Conservation (phyloP, 2,113 vertebrate species). For the Motacilla tschutschensis region DNA sequence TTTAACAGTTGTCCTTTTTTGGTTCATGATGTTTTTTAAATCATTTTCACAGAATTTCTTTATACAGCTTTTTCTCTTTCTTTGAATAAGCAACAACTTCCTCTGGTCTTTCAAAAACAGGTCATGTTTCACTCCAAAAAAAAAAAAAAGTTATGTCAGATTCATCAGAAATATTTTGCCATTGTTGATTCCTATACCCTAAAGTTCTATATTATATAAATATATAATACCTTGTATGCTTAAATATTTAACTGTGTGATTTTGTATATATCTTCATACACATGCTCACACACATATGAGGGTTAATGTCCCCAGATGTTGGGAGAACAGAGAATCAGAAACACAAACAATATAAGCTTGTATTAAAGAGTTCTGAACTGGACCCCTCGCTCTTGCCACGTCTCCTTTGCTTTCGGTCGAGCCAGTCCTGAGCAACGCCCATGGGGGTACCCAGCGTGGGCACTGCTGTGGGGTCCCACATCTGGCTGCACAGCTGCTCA, state of each 20-base stretch:
- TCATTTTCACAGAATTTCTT: slow-evolving; percentile 72
- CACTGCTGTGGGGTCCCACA: not conserved
- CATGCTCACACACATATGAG: slow-evolving; percentile 45
- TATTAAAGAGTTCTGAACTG: slow-evolving; percentile 73
- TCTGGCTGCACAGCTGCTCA: not conserved
- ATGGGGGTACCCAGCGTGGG: fast-evolving
- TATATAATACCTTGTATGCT: slow-evolving; percentile 83
- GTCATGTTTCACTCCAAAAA: slow-evolving; percentile 68
- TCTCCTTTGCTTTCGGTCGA: slow-evolving; percentile 50
- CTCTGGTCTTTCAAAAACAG: slow-evolving; percentile 75
- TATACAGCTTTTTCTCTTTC: slow-evolving; percentile 66
- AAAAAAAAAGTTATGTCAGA: slow-evolving; percentile 64
- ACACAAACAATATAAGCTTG: slow-evolving; percentile 66
- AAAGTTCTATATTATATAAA: slow-evolving; percentile 86
- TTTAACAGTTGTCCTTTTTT: slow-evolving; percentile 82
- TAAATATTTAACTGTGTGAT: slow-evolving; percentile 72
- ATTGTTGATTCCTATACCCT: slow-evolving; percentile 82
- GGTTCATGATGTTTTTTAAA: slow-evolving; percentile 69
- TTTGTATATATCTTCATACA: slow-evolving; percentile 68
- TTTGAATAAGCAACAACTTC: slow-evolving; percentile 41
- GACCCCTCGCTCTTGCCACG: slow-evolving; percentile 5
- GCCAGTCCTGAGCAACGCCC: fast-evolving
- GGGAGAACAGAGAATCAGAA: slow-evolving; percentile 62
- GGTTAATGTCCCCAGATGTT: slow-evolving; percentile 57
- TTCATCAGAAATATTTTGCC: slow-evolving; percentile 80